Base-by-base conservation (phyloP, 2,797 vertebrate genomes). In the Chrosomus eos region DNA sequence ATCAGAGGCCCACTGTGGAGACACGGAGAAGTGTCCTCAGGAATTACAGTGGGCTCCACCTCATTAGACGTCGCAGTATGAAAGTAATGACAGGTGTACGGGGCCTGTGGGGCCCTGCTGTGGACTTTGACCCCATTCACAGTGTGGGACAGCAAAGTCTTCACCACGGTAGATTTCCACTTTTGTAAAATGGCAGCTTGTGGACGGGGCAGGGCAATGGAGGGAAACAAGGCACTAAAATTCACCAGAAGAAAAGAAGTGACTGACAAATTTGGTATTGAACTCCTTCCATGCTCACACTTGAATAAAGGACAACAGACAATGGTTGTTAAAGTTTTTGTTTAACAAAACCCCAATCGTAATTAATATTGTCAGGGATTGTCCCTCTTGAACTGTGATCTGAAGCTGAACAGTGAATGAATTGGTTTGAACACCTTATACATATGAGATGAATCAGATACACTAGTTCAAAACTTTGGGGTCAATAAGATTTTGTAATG, bases 1-100 rank as follows among this genome's bases (percentile, higher is more conserved):
- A 85, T 74, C 33, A 73, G 66, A 31, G 68, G 79, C 80, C 67
- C 64, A 70, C 64, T 76, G 53, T 77, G 72, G 43, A 83, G 60
- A 75, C 40, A 33, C 73, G 31, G 73, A 38, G 70, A 68, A 82
- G 78, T 81, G 79, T 84, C 82, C 71, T 43, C 19, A 82, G 55
- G 85, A 86, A 88, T 89, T 84, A 82, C 55, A 55, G 11, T 72
- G 80, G 71, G 72, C 82, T 84, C 80, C 68, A 86, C 75, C 86
- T 86, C 81, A 88, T 89, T 88, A 89, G 28, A 86, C 26, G 4
- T 23, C 6, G 26, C 51, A 31, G 66, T 1, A 36, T 72, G 67
- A 86, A 78, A 71, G 40, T 38, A 71, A 84, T 75, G 67, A 84
- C 84, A 82, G 85, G 68, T 88, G 82, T 84, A 71, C 31, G 21